These are phyloP conservation scores for Archocentrus centrarchus DNA, from an alignment of 2,113 vertebrate genomes.

Conservation along the genomic window DNA sequence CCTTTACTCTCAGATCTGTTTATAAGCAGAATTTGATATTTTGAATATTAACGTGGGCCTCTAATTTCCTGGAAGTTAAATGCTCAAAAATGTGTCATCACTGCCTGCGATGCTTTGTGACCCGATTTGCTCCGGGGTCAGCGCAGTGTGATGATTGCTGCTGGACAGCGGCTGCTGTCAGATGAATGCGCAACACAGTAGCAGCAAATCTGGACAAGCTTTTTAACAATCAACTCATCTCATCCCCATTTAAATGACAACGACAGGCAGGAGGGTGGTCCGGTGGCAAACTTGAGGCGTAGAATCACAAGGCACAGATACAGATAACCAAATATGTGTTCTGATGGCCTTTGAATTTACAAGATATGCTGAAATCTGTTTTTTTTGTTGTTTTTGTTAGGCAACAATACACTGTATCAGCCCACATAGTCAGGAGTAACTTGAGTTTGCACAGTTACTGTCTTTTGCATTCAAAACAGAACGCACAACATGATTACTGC, in stretches of 20 bases:
- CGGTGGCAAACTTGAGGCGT: not conserved
- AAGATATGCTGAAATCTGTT: not conserved
- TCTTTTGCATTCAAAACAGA: conserved; percentile 3
- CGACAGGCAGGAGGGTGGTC: conserved; percentile 4
- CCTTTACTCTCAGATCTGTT: conserved; percentile 1
- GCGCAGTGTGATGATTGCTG: not conserved
- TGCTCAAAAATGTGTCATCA: not conserved
- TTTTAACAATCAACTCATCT: conserved; percentile 22
- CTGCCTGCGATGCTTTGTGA: not conserved
- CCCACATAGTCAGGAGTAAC: not conserved
- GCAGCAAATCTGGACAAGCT: conserved; percentile 30
- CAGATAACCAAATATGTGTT: not conserved
- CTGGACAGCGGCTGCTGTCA: not conserved
- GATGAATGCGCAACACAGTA: conserved; percentile 17
- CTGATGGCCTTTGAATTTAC: not conserved
- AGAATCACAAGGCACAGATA: conserved; percentile 31
- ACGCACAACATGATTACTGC: not conserved
- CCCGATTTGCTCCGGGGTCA: not conserved
- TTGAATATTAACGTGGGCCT: conserved; percentile 22
- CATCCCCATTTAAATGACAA: conserved; percentile 21
- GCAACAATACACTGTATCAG: not conserved
- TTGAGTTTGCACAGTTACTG: not conserved
- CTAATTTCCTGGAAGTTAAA: conserved; percentile 45
- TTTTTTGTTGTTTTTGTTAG: not conserved
- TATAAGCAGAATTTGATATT: not conserved